Base-by-base conservation (phyloP, 2,797 vertebrate species). In the Natrix natrix region DNA sequence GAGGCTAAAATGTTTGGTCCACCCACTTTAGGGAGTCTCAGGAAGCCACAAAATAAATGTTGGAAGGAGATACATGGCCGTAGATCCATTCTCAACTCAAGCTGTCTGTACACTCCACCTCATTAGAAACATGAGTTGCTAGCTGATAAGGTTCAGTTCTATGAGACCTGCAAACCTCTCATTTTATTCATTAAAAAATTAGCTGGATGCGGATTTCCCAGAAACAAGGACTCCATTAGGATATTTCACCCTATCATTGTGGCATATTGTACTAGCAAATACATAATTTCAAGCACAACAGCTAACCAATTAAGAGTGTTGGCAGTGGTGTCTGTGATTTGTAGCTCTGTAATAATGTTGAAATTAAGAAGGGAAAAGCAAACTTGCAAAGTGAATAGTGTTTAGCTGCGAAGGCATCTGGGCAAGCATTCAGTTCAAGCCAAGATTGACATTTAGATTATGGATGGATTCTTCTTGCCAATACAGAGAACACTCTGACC, bases 261-360 rank as follows among this genome's bases (percentile, higher is more conserved):
- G 78, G 92, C 57, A 8, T 91, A 91, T 93, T 90, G 92, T 57
- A 94, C 90, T 86, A 90, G 37, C 87, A 1, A 86, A 83, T 59
- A 88, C 88, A 56, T 93, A 89, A 94, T 94, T 95, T 95, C 48
- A 93, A 95, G 91, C 94, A 86, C 92, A 95, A 91, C 10, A 94
- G 94, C 92, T 92, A 74, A 86, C 94, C 94, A 95, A 74, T 94
- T 95, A 95, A 48, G 63, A 61, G 74, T 93, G 63, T 57, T 93
- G 86, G 86, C n/a, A 52, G 48, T 2, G 87, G 22, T 60, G 43
- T 14, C 91, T 89, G 88, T 88, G 88, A 92, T 17, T 93, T 93
- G 94, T n/a, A 87, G 69, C 92, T 89, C 94, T 95, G 91, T 89
- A 93, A 48, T 8, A 52, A 32, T 55, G 6, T 43, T 94, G 59